Evolutionary conservation across 2,797 vertebrate species (phyloP), one percentile per base, ranked within the genome.

Genomic region (Argya squamiceps): DNA sequence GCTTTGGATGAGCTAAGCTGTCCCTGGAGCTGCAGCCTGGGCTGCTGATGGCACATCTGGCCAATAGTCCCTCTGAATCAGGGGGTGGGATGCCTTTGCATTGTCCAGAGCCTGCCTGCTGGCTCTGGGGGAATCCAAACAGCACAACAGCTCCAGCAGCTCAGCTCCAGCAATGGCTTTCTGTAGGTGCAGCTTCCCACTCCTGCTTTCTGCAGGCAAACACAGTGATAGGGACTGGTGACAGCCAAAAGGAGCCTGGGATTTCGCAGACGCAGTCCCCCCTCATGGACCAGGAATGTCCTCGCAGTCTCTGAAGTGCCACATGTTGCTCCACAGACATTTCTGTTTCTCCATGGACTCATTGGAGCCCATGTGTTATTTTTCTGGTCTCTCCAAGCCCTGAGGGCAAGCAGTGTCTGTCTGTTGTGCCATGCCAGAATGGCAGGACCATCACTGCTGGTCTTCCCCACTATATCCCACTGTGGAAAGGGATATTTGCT

Each of bases 261-360:
- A 36, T 86, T 60, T 68, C 49, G 50, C 16, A 50, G 56, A 9
- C 0, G 0, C 0, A 0, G 30, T 36, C 19, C 15, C 12, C 1
- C 11, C 1, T 44, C 36, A 2, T 10, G 43, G 64, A 37, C 4
- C 24, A 68, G 3, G 8, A 36, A 34, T 0, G 0, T 56, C 56
- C 32, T 37, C 5, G 1, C 27, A 50, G 36, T 23, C 39, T 67
- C 65, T 70, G 50, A 50, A 60, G 58, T 0, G 1, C 37, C 49
- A 11, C 1, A 0, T 65, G 74, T 69, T 84, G 44, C 71, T 80
- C 71, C 44, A 29, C 37, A 67, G 47, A 10, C 11, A 16, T 34
- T 13, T 4, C 1, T 53, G 34, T 34, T 91, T 46, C 60, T 50
- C 32, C 53, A 11, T 5, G 49, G 30, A 6, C n/a, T 62, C 50